phyloP scores from a whole-genome alignment of 2,888 invertebrate species.

The Chrysodeixis includens region DNA sequence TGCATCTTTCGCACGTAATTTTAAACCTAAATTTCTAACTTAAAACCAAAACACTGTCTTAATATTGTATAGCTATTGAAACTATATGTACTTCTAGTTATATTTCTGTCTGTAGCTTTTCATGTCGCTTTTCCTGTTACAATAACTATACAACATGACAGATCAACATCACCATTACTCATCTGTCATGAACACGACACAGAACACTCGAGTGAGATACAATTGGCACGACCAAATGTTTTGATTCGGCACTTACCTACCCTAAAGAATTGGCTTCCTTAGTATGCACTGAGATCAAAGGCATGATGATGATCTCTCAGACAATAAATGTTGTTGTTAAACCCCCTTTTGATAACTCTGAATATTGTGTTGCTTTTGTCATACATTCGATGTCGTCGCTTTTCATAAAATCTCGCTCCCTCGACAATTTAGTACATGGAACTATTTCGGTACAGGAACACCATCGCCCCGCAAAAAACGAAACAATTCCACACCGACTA shows the following conservation, averaged over 20 bases:
- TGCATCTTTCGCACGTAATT: neutral
- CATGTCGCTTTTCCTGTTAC: slow-evolving; percentile 52
- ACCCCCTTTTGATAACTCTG: slow-evolving; percentile 58
- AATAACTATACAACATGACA: slow-evolving; percentile 56
- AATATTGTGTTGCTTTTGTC: slow-evolving; percentile 75
- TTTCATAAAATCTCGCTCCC: slow-evolving; percentile 60
- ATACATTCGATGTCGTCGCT: slow-evolving; percentile 79
- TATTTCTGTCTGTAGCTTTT: slow-evolving; percentile 47
- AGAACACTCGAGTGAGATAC: slow-evolving; percentile 44
- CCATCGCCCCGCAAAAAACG: slow-evolving; percentile 94
- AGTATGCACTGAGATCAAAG: slow-evolving; percentile 77
- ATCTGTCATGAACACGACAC: slow-evolving; percentile 52
- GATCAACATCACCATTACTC: slow-evolving; percentile 54
- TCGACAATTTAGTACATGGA: slow-evolving; percentile 50
- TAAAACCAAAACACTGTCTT: slow-evolving; percentile 48
- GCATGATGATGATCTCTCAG: slow-evolving; percentile 72
- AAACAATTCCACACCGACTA: slow-evolving; percentile 94
- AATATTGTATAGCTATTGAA: slow-evolving; percentile 51
- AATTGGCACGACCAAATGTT: slow-evolving; percentile 70
- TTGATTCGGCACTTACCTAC: slow-evolving; percentile 65
- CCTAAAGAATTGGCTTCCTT: slow-evolving; percentile 84
- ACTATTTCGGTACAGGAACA: slow-evolving; percentile 88
- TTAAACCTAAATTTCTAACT: slow-evolving; percentile 6
- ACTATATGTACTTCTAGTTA: slow-evolving; percentile 24
- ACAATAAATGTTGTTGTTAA: slow-evolving; percentile 59